Evolutionary conservation across 2,113 vertebrate species (phyloP).

Genomic region (Scytalopus superciliaris): DNA sequence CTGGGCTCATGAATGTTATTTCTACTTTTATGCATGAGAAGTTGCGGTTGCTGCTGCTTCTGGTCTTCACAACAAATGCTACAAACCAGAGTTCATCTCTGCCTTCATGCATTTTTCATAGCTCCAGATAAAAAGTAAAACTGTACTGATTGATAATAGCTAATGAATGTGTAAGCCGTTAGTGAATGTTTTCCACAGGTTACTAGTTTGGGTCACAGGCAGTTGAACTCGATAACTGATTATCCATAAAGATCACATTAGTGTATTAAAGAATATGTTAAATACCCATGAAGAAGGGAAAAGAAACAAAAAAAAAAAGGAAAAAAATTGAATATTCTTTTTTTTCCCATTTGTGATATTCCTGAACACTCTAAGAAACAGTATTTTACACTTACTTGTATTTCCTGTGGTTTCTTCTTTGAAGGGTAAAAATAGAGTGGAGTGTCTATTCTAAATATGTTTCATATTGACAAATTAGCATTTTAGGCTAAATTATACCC

Average conservation of each 20-base stretch:
- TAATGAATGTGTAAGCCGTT: constrained; percentile 44
- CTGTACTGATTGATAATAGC: constrained; percentile 53
- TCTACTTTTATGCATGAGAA: constrained; percentile 57
- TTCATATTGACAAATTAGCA: background rate
- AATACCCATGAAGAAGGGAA: background rate
- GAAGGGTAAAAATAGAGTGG: background rate
- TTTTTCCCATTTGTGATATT: background rate
- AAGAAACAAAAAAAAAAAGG: background rate
- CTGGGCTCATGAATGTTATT: constrained; percentile 65
- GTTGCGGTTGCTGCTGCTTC: background rate
- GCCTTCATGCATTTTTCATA: constrained; percentile 51
- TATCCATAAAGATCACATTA: background rate
- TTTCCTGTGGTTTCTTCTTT: background rate
- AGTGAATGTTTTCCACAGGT: background rate
- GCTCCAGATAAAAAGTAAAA: constrained; percentile 44
- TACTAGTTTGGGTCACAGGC: background rate
- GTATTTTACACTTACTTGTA: background rate
- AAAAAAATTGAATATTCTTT: background rate
- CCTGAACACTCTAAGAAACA: background rate
- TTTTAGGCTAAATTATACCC: background rate
- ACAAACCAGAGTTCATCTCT: background rate
- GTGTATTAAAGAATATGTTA: background rate
- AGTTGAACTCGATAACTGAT: constrained; percentile 24
- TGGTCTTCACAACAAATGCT: background rate
- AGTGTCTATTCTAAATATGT: background rate